A percentile compares a stretch with the other conserved stretches of the same genome.
phyloP scores from a whole-genome alignment of 2,797 vertebrate species.

The Characodon lateralis region DNA sequence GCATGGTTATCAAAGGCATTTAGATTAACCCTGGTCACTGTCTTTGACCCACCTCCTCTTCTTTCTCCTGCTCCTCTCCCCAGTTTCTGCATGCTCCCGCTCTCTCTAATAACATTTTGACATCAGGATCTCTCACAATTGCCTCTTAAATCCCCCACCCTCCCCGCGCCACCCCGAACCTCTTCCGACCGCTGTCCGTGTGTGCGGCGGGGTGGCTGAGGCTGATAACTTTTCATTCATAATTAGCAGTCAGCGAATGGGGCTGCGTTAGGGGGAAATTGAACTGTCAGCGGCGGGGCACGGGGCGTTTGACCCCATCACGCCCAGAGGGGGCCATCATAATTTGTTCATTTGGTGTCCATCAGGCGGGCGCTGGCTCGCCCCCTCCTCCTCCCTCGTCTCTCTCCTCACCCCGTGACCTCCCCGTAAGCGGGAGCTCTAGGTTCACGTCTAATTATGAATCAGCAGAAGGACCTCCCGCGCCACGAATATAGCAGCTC shows the following conservation, averaged over 20 bases:
- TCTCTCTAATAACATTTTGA: conserved; percentile 98
- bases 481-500: conserved; percentile 79
- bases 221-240: conserved; percentile 99
- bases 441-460: conserved; percentile 99
- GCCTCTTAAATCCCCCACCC: conserved; percentile 85
- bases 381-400: conserved; percentile 89
- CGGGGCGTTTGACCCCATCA: conserved; percentile 99
- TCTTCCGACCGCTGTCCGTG: conserved; percentile 63
- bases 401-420: conserved; percentile 92
- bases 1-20: conserved; percentile 84
- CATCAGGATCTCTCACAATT: conserved; percentile 93
- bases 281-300: conserved; percentile 98
- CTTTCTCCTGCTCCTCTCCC: conserved; percentile 58
- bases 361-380: conserved; percentile 93
- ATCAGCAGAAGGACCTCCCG: conserved; percentile 89
- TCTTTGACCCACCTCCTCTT: conserved; percentile 81
- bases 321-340: conserved; percentile 98
- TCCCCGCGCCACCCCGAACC: conserved; percentile 47
- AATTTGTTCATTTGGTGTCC: conserved; percentile 99
- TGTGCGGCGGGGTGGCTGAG: conserved; percentile 76
- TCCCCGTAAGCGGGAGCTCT: conserved; percentile 90
- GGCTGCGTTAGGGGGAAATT: conserved; percentile 98
- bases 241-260: conserved; percentile 96
- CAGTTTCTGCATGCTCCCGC: conserved; percentile 68
- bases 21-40: conserved; percentile 86